Evolutionary conservation across 2,113 vertebrate genomes (phyloP).

Genomic region (Lichenostomus cassidix): DNA sequence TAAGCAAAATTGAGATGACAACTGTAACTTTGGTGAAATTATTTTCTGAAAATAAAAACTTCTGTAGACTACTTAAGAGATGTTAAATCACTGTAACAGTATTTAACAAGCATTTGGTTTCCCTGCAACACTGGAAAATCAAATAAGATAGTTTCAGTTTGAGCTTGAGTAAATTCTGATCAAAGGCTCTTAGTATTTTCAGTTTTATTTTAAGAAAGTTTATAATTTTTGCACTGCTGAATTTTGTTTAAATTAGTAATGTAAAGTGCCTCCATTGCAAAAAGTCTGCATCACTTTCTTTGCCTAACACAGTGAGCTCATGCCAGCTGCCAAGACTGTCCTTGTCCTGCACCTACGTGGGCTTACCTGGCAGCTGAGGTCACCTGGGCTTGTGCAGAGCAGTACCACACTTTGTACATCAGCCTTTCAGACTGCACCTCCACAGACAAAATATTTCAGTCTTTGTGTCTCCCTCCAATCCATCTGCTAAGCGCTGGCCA

Average conservation of each 20-base stretch:
- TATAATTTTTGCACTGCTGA: background rate
- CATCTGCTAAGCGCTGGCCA: background rate
- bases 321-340: background rate
- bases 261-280: background rate
- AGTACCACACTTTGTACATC: accelerated
- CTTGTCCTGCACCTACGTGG: background rate
- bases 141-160: slow-evolving; percentile 2
- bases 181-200: background rate
- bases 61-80: background rate
- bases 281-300: background rate
- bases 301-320: background rate
- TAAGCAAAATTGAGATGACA: slow-evolving; percentile 6
- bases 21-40: background rate
- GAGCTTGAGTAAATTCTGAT: background rate
- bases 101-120: slow-evolving; percentile 35
- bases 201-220: background rate
- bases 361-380: accelerated
- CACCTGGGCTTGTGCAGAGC: background rate
- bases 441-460: background rate
- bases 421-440: background rate
- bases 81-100: background rate
- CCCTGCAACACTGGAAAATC: background rate
- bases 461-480: background rate
- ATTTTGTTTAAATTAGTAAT: background rate
- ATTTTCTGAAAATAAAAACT: slow-evolving; percentile 19